Evolutionary conservation across 2,113 vertebrate genomes (phyloP).

Genomic region (Sebastes fasciatus): DNA sequence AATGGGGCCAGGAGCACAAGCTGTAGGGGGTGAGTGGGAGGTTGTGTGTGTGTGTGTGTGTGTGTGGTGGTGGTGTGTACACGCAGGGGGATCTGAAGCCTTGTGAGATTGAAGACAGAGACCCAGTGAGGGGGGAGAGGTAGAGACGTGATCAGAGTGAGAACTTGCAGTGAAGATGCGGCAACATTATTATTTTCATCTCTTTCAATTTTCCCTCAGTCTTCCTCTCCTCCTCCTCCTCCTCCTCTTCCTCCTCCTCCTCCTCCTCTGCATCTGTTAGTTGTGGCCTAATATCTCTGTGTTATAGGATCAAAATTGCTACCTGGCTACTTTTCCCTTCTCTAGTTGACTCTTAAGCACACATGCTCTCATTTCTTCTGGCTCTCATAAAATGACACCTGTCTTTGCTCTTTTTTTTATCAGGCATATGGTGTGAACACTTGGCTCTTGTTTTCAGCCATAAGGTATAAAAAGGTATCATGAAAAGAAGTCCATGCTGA

Average conservation of each 20-base stretch:
- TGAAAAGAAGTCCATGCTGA: not conserved
- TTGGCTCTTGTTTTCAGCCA: constrained; percentile 15
- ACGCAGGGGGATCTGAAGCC: constrained; percentile 38
- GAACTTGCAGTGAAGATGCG: constrained; percentile 21
- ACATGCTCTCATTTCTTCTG: not conserved
- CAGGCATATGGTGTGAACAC: not conserved
- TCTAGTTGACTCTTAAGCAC: not conserved
- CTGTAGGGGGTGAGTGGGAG: constrained; percentile 59
- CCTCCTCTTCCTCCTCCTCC: not conserved
- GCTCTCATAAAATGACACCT: not conserved
- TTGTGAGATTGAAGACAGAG: constrained; percentile 64
- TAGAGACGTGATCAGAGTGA: constrained; percentile 46
- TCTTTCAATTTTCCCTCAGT: constrained; percentile 3
- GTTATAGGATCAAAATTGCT: not conserved
- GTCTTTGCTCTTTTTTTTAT: constrained; percentile 14
- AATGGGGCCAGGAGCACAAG: constrained; percentile 61
- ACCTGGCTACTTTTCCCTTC: not conserved
- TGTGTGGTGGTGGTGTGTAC: constrained; percentile 2
- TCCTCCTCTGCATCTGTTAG: not conserved
- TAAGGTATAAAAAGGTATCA: constrained; percentile 5
- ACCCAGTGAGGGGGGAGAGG: constrained; percentile 5
- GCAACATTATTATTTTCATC: constrained; percentile 11
- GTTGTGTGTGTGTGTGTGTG: constrained; percentile 38
- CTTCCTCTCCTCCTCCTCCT: not conserved
- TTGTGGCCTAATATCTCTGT: not conserved